These are phyloP conservation scores for Peucedramus taeniatus DNA, from an alignment of 2,113 vertebrate genomes.

Conservation along the genomic window DNA sequence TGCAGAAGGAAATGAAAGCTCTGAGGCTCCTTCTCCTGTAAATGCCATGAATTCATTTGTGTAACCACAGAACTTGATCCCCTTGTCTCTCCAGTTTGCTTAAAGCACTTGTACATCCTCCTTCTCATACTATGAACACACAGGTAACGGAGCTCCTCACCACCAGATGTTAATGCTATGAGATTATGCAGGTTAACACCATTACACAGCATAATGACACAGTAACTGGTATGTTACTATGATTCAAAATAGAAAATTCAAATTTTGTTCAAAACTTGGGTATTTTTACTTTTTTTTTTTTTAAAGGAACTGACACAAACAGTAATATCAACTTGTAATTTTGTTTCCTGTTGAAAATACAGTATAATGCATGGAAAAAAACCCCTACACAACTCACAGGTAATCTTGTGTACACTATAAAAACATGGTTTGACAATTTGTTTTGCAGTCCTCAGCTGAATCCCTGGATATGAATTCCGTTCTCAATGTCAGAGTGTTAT, in stretches of 20 bases:
- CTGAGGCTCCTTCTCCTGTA: conserved; percentile 93
- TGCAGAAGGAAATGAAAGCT: conserved; percentile 91
- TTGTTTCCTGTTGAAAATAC: conserved; percentile 60
- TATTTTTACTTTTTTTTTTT: conserved; percentile 61
- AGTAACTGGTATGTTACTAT: conserved; percentile 25
- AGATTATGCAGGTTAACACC: conserved; percentile 35
- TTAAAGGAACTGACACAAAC: conserved; percentile 48
- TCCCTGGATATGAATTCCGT: conserved; percentile 77
- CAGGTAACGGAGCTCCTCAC: conserved; percentile 43
- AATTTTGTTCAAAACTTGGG: conserved; percentile 37
- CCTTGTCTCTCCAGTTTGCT: conserved; percentile 54
- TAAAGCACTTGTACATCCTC: conserved; percentile 57
- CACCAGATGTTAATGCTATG: conserved; percentile 54
- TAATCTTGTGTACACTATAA: conserved; percentile 70
- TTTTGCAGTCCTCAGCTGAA: conserved; percentile 75
- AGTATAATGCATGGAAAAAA: conserved; percentile 75
- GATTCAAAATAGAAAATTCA: conserved; percentile 37
- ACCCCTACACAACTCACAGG: conserved; percentile 68
- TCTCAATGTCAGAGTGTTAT: conserved; percentile 83
- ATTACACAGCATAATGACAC: not conserved
- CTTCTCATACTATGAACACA: conserved; percentile 56
- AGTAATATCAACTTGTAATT: conserved; percentile 20
- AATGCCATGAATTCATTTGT: conserved; percentile 98
- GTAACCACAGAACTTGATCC: conserved; percentile 69
- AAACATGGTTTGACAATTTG: conserved; percentile 72